phyloP scores from a whole-genome alignment of 2,797 vertebrate species.

The Triplophysa yarkandensis region DNA sequence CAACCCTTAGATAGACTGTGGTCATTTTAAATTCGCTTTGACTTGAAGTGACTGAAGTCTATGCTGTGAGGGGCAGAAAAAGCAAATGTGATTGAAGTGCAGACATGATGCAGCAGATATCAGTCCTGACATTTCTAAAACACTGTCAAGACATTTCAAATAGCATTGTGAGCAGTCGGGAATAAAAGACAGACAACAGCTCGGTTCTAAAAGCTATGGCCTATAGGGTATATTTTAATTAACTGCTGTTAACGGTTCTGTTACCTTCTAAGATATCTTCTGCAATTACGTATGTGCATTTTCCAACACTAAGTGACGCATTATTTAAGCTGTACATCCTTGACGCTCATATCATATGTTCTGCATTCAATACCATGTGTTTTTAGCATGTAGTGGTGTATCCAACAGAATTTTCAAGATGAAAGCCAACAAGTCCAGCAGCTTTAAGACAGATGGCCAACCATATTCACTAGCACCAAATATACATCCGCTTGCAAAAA shows the following conservation, averaged over 20 bases:
- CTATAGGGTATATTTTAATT: constrained; percentile 9
- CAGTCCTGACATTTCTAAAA: constrained; percentile 40
- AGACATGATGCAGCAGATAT: constrained; percentile 57
- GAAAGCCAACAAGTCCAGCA: neutral
- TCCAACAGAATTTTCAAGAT: neutral
- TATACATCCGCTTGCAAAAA: neutral
- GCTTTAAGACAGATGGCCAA: neutral
- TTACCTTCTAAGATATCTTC: neutral
- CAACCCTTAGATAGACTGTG: constrained; percentile 10
- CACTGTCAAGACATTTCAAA: constrained; percentile 33
- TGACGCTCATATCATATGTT: neutral
- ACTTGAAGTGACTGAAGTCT: constrained; percentile 33
- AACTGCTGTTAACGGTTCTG: neutral
- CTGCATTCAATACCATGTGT: neutral
- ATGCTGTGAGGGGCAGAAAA: constrained; percentile 60
- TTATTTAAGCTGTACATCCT: neutral
- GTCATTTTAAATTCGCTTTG: neutral
- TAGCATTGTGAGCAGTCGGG: constrained; percentile 22
- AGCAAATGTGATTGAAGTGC: constrained; percentile 63
- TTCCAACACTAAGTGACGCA: neutral
- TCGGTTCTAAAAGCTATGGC: neutral
- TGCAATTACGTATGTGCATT: neutral
- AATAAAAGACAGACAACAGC: neutral
- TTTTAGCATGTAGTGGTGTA: neutral
- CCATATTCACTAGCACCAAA: neutral